phyloP scores from a whole-genome alignment of 2,113 vertebrate species.

The Etheostoma cragini region DNA sequence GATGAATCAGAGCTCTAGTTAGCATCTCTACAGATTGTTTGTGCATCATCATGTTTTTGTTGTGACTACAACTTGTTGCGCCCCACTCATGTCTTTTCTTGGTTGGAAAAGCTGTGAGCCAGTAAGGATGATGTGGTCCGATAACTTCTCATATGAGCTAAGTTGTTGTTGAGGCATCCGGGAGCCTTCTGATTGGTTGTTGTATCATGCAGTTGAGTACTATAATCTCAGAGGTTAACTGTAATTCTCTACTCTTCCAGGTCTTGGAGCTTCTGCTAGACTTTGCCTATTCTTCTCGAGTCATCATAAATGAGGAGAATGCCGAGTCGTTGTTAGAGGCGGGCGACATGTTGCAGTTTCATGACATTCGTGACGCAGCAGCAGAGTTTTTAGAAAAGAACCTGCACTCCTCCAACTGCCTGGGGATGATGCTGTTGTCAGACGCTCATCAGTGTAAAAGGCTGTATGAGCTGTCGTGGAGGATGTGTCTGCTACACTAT shows the following conservation, averaged over 20 bases:
- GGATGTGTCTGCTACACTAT: constrained; percentile 95
- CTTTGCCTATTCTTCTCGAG: constrained; percentile 94
- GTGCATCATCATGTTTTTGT: background rate
- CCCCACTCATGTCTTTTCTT: background rate
- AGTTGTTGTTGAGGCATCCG: background rate
- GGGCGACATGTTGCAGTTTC: constrained; percentile 96
- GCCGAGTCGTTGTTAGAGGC: constrained; percentile 94
- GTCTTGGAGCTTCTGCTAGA: constrained; percentile 94
- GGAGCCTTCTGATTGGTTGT: background rate
- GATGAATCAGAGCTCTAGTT: background rate
- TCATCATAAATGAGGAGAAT: constrained; percentile 95
- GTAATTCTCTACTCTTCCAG: constrained; percentile 18
- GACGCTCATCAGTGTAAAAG: constrained; percentile 95
- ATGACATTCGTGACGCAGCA: constrained; percentile 91
- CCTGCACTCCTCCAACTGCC: constrained; percentile 92
- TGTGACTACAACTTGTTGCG: background rate
- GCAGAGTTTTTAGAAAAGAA: constrained; percentile 95
- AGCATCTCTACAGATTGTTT: background rate
- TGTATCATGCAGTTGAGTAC: background rate
- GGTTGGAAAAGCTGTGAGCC: background rate
- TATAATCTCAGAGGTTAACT: background rate
- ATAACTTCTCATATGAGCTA: background rate
- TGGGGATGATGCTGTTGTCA: constrained; percentile 94
- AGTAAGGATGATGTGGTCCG: background rate
- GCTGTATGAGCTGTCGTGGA: constrained; percentile 92